Base-by-base conservation (phyloP, 2,113 vertebrate genomes). In the Hydropotes inermis region DNA sequence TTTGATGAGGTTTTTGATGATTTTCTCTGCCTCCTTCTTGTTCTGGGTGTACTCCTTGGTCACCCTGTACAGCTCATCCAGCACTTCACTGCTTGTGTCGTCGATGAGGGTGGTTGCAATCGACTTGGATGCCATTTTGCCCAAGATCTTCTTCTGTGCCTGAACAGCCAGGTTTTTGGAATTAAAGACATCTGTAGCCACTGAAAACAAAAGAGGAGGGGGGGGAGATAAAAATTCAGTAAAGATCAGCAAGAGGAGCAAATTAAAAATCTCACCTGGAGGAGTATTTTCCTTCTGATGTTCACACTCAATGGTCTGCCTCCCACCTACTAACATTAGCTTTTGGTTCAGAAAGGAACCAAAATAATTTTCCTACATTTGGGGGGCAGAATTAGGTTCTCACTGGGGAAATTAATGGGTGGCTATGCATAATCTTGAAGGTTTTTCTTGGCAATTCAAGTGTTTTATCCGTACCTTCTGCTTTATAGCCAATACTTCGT, bases 71-170 rank as follows among this genome's bases (percentile, higher is more conserved):
- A 99, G 99, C 98, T 99, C 99, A 86, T 99, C 99, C 60, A 99
- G 97, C 94, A 99, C 99, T 95, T 99, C 99, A 10, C 99, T 99
- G 97, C 99, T 99, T 0, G 99, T 99, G 96, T 99, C 99, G n/a
- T 99, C 99, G 0, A 99, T 99, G 95, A 99, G 97, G 95, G 99
- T 99, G 87, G 98, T 99, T 67, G 99, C 99, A 33, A 99, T 99
- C 58, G 99, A 99, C 96, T 99, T 99, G 93, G 99, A 99, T 10
- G 99, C 99, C 99, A 99, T 99, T 97, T 99, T 99, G 91, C 99
- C 99, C 97, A 99, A 99, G 93, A 99, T 99, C 98, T 99, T 99
- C 98, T 99, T 99, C 90, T 99, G 99, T 55, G 99, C 99, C 99
- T 99, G 99, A 98, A 99, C 99, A 92, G 99, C 99, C 99, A 99